Conservation (phyloP, 2,113 vertebrate species). For the Oxygymnocypris stewartii region DNA sequence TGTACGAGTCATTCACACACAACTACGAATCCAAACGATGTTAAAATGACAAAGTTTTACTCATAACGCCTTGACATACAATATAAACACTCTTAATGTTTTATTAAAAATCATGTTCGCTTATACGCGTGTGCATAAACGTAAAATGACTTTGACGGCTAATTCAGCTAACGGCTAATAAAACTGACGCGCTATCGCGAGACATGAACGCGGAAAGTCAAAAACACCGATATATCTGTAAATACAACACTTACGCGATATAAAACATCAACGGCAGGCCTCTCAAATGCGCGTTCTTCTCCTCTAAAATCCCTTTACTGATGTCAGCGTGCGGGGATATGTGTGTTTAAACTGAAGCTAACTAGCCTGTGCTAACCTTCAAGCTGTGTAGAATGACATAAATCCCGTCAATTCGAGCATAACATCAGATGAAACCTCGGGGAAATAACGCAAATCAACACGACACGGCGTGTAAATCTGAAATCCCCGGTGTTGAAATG, state of each 20-base stretch:
- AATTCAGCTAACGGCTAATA: conserved; percentile 44
- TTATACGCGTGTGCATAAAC: neutral
- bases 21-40: neutral
- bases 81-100: neutral
- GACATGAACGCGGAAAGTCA: neutral
- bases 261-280: neutral
- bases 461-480: neutral
- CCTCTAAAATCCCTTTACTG: neutral
- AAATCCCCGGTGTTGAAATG: neutral
- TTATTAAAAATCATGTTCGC: neutral
- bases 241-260: neutral
- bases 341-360: conserved; percentile 33
- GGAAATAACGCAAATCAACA: neutral
- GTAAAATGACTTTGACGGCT: conserved; percentile 38
- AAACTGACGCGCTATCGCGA: conserved; percentile 39
- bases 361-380: conserved; percentile 38
- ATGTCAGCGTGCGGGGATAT: neutral
- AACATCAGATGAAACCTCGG: neutral
- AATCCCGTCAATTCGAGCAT: neutral
- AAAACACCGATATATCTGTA: neutral
- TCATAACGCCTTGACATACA: neutral
- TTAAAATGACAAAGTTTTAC: neutral
- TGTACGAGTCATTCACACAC: neutral
- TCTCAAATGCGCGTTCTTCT: neutral
- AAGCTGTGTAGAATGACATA: conserved; percentile 11